Base-by-base conservation (phyloP, 2,113 vertebrate genomes). In the Cairina moschata region DNA sequence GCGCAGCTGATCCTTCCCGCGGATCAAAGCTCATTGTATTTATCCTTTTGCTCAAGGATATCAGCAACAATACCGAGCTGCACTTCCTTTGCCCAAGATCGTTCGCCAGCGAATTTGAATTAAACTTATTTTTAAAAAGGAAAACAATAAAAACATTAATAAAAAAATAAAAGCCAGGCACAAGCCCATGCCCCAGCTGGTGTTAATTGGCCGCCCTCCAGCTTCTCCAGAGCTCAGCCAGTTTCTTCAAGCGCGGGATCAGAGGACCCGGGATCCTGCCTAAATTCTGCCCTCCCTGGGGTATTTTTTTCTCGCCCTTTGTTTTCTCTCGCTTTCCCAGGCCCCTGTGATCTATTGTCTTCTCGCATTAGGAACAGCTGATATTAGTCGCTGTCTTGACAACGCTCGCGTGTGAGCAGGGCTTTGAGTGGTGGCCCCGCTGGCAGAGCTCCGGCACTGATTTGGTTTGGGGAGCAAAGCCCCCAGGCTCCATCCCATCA, bases 21-120 rank as follows among this genome's bases (percentile, higher is more conserved):
- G 14, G 56, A 71, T 83, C 90, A 71, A 83, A 91, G 90, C 91
- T 83, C 91, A 50, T 91, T 72, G 72, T 85, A 2, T 68, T 95
- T 25, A 77, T 72, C 31, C 66, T 58, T 56, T 79, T 11, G 59
- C 89, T 79, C 89, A 7, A 8, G 83, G 86, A 69, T 56, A 66
- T 71, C 91, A 25, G 50, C 60, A n/a, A 34, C 76, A 29, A 81
- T 7, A 7, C 88, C 75, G 21, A 54, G 34, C 54, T 50, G 18
- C n/a, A 5, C 62, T 67, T 52, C 84, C 84, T 59, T 17, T 2
- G 0, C 14, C 50, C 87, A n/a, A 54, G 90, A 5, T 56, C 28
- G 2, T 38, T 63, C 13, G 2, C 48, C 11, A 13, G 85, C 0
- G 0, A 65, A 90, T 74, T 56, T 11, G 34, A 59, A 76, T 86